Evolutionary conservation across 1,140 invertebrate species (phyloP).

Genomic region (Octopus bimaculoides): DNA sequence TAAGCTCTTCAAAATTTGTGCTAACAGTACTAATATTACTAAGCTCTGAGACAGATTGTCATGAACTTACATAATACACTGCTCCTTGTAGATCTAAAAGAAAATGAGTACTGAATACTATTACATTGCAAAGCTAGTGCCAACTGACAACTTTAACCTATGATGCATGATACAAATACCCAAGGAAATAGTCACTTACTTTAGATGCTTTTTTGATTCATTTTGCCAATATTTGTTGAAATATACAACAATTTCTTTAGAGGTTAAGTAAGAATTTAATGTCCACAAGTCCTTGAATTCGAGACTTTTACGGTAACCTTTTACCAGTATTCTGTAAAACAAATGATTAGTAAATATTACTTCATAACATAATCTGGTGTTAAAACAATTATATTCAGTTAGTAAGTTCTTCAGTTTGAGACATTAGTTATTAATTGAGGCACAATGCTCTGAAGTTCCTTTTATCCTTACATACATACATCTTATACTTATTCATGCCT

Average conservation of each 20-base stretch:
- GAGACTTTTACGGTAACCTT: slow-evolving; percentile 79
- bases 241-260: slow-evolving; percentile 73
- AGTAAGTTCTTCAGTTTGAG: not conserved
- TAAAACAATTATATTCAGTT: not conserved
- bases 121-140: too few species aligned
- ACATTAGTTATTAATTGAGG: not conserved
- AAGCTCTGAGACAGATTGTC: too few species aligned
- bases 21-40: too few species aligned
- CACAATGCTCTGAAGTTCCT: not conserved
- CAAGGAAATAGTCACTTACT: too few species aligned
- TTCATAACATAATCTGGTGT: not conserved
- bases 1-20: too few species aligned
- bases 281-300: slow-evolving; percentile 84
- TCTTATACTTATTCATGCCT: not conserved
- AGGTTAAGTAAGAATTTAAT: slow-evolving; percentile 80
- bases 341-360: not conserved
- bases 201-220: slow-evolving; percentile 32
- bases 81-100: too few species aligned
- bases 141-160: too few species aligned
- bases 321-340: slow-evolving; percentile 67
- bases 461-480: not conserved
- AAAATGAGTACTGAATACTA: too few species aligned
- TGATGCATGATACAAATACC: too few species aligned
- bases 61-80: too few species aligned
- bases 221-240: slow-evolving; percentile 85